Conservation (phyloP, 2,113 vertebrate genomes). For the Athene cunicularia region DNA sequence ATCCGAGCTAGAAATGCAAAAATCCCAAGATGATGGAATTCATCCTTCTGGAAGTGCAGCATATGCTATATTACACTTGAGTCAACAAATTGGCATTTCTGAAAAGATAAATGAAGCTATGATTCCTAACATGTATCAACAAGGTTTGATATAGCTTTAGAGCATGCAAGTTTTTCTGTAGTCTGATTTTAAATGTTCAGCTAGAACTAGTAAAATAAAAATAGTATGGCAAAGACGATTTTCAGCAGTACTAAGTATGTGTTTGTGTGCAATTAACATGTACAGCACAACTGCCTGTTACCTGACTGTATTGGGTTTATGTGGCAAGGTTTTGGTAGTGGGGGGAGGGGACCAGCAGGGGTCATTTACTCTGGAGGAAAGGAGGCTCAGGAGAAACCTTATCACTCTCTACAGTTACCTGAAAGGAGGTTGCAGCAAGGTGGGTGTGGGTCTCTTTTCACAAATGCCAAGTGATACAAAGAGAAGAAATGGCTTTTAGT, state of each 20-base stretch:
- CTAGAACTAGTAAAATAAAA: not conserved
- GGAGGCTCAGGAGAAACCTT: not conserved
- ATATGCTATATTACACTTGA: constrained; percentile 17
- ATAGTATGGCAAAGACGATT: not conserved
- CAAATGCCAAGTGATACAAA: too few species aligned
- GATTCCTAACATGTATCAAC: not conserved
- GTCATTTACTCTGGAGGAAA: not conserved
- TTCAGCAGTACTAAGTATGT: not conserved
- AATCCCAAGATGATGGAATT: not conserved
- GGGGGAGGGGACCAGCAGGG: not conserved
- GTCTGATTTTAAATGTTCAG: not conserved
- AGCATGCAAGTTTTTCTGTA: not conserved
- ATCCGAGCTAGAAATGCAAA: not conserved
- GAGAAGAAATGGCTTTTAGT: not conserved
- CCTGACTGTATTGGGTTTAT: not conserved
- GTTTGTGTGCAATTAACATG: not conserved
- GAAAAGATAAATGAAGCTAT: not conserved
- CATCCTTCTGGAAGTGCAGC: not conserved
- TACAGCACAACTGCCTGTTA: not conserved
- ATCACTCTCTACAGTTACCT: not conserved
- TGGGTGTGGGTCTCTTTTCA: not conserved
- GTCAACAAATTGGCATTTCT: constrained; percentile 41
- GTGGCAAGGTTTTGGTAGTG: not conserved
- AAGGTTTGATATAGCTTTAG: not conserved
- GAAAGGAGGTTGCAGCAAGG: not conserved